Evolutionary conservation across 2,888 invertebrate genomes (phyloP).

Genomic region (Boloria selene): DNA sequence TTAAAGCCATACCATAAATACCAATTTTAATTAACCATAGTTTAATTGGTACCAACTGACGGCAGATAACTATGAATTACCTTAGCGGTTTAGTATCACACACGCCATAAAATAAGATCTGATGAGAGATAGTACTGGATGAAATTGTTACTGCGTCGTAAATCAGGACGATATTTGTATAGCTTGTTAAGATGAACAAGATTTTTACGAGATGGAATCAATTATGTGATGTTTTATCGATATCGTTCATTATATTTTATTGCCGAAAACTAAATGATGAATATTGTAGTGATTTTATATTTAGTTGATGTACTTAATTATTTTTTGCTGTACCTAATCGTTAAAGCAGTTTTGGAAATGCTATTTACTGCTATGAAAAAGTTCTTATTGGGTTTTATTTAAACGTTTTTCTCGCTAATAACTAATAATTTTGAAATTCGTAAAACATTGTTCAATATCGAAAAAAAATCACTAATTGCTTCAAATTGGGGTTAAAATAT

Average conservation of each 20-base stretch:
- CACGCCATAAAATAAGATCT: slow-evolving; percentile 44
- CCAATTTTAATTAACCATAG: slow-evolving; percentile 35
- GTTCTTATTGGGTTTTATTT: too few species aligned
- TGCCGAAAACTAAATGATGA: too few species aligned
- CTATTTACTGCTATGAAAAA: too few species aligned
- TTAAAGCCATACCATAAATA: not conserved
- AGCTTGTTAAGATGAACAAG: slow-evolving; percentile 27
- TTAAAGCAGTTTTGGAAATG: too few species aligned
- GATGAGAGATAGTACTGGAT: slow-evolving; percentile 38
- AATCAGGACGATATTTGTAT: slow-evolving; percentile 31
- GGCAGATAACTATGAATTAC: slow-evolving; percentile 22
- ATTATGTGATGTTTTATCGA: slow-evolving; percentile 21
- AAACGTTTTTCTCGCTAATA: too few species aligned
- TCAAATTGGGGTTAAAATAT: too few species aligned
- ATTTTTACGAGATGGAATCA: slow-evolving; percentile 27
- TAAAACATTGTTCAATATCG: too few species aligned
- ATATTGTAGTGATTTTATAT: not conserved
- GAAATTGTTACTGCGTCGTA: slow-evolving; percentile 39
- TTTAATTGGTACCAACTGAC: slow-evolving; percentile 35
- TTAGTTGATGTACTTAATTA: too few species aligned
- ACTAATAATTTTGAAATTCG: too few species aligned
- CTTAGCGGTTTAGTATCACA: slow-evolving; percentile 44
- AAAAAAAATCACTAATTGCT: too few species aligned
- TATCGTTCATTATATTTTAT: slow-evolving; percentile 1
- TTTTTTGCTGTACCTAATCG: too few species aligned